Conservation (phyloP, 1,140 invertebrate species). For the Ptiloglossa arizonensis region DNA sequence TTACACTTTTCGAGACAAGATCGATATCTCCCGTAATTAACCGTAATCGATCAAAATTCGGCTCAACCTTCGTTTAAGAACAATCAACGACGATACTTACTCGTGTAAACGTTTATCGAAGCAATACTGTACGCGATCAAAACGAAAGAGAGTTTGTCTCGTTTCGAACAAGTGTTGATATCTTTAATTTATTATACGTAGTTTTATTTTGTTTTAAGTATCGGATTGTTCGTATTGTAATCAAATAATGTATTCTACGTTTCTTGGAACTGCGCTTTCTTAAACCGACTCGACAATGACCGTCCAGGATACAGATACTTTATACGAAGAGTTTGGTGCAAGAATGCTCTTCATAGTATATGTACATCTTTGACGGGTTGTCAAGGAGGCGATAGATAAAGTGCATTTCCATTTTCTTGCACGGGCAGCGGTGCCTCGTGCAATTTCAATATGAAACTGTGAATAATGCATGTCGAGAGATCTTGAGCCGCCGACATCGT, state of each 20-base stretch:
- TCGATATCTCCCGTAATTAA: too few relatives aligned
- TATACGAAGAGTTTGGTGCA: conserved; percentile 39
- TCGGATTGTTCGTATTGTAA: too few relatives aligned
- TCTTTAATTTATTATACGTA: too few relatives aligned
- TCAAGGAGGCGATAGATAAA: conserved; percentile 66
- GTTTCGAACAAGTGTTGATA: too few relatives aligned
- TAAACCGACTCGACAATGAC: conserved; percentile 24
- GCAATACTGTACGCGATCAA: too few relatives aligned
- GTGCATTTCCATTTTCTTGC: conserved; percentile 68
- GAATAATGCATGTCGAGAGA: conserved; percentile 76
- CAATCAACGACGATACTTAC: too few relatives aligned
- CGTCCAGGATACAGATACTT: conserved; percentile 31
- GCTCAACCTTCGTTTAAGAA: too few relatives aligned
- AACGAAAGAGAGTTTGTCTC: too few relatives aligned
- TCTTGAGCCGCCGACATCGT: conserved; percentile 69
- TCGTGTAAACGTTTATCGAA: too few relatives aligned
- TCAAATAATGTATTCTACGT: not conserved
- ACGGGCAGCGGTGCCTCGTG: conserved; percentile 57
- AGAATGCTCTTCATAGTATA: conserved; percentile 48
- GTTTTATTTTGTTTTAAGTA: too few relatives aligned
- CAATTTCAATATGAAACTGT: conserved; percentile 78
- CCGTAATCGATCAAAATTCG: too few relatives aligned
- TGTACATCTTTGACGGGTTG: conserved; percentile 64
- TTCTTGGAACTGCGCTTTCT: not conserved
- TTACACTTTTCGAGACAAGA: too few relatives aligned